Evolutionary conservation across 2,113 vertebrate species (phyloP).

Genomic region (Phaethornis superciliosus): DNA sequence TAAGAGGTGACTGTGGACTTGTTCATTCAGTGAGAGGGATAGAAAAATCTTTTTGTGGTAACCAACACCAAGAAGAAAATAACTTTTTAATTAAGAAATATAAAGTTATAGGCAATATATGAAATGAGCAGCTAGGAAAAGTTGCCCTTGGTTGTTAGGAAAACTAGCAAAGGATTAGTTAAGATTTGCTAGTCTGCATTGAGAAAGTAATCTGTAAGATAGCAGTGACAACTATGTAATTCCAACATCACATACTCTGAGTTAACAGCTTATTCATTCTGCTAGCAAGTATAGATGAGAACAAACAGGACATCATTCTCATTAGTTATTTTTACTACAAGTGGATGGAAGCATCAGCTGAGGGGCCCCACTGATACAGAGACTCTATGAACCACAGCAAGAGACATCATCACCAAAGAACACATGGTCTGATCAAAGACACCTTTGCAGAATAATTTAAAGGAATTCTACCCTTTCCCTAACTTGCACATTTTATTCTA

Average conservation of each 20-base stretch:
- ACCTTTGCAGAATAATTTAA: background rate
- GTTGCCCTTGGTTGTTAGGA: background rate
- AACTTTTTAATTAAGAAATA: background rate
- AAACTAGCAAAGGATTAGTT: background rate
- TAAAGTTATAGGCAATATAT: background rate
- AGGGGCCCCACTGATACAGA: background rate
- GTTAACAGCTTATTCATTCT: background rate
- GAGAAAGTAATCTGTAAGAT: background rate
- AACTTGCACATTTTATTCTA: background rate
- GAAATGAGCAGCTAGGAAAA: background rate
- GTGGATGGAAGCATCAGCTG: background rate
- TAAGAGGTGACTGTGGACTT: background rate
- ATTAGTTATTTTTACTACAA: conserved; percentile 3
- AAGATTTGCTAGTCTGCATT: background rate
- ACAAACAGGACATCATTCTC: background rate
- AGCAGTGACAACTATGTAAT: background rate
- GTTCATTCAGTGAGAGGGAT: background rate
- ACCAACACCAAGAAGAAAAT: background rate
- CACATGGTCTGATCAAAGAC: conserved; percentile 3
- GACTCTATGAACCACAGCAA: background rate
- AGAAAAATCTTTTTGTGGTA: background rate
- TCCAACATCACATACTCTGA: background rate
- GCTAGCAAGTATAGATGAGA: background rate
- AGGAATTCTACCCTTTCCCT: background rate
- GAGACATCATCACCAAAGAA: background rate